A percentile compares a stretch with the other conserved stretches of the same genome.
phyloP scores from a whole-genome alignment of 2,888 invertebrate species.

The Xanthorhoe spadicearia region DNA sequence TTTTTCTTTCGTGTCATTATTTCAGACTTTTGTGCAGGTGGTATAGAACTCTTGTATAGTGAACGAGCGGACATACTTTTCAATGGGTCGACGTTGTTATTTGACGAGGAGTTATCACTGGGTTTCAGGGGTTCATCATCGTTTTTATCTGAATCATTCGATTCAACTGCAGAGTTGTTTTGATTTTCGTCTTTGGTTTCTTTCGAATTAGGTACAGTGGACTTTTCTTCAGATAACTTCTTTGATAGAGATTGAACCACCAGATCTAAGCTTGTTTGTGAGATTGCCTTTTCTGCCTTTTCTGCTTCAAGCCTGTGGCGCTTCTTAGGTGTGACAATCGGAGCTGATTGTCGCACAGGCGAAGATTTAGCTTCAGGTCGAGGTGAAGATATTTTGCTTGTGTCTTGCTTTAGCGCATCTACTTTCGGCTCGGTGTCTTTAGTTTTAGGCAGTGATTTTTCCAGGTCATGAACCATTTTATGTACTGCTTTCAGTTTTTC shows the following conservation, averaged over 20 bases:
- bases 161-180: conserved; percentile 64
- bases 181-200: conserved; percentile 67
- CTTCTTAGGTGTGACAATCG: conserved; percentile 89
- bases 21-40: conserved; percentile 81
- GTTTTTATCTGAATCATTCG: conserved; percentile 57
- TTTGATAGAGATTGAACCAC: conserved; percentile 81
- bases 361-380: conserved; percentile 70
- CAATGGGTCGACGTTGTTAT: conserved; percentile 67
- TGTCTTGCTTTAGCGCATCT: conserved; percentile 66
- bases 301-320: conserved; percentile 88
- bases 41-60: conserved; percentile 77
- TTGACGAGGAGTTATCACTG: conserved; percentile 48
- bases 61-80: conserved; percentile 81
- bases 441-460: conserved; percentile 74
- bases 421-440: conserved; percentile 68
- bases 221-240: conserved; percentile 76
- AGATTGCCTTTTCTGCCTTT: conserved; percentile 75
- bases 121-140: conserved; percentile 47
- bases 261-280: conserved; percentile 72
- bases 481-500: conserved; percentile 81
- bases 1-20: conserved; percentile 87
- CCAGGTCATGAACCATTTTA: conserved; percentile 78
- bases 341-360: conserved; percentile 71
- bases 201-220: conserved; percentile 51
- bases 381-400: conserved; percentile 67